phyloP scores from a whole-genome alignment of 2,797 vertebrate species.

The Rhadinocentrus ornatus region DNA sequence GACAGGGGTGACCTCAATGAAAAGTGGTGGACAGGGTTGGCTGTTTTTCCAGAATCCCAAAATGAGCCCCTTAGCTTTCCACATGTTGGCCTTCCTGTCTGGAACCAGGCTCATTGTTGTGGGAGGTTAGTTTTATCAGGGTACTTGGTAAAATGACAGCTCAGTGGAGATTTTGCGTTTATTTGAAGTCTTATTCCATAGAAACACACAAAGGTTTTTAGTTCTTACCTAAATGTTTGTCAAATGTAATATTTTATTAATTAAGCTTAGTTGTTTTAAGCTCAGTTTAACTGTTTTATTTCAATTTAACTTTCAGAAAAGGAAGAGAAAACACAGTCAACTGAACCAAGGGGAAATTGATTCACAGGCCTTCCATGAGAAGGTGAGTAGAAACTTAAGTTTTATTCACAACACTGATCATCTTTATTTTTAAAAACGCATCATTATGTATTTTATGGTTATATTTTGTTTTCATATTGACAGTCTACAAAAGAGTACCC shows the following conservation, averaged over 20 bases:
- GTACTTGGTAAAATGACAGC: not conserved
- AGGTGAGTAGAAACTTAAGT: slow-evolving; percentile 71
- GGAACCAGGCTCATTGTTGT: not conserved
- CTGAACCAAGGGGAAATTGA: slow-evolving; percentile 93
- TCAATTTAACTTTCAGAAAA: slow-evolving; percentile 80
- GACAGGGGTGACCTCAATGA: too few relatives aligned
- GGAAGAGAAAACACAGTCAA: slow-evolving; percentile 83
- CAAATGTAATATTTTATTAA: too few relatives aligned
- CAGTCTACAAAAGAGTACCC: not conserved
- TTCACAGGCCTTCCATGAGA: slow-evolving; percentile 87
- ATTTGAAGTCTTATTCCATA: not conserved
- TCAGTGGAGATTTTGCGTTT: not conserved
- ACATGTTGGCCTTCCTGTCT: not conserved
- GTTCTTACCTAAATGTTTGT: too few relatives aligned
- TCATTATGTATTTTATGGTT: not conserved
- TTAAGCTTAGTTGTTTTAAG: not conserved
- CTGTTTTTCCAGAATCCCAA: not conserved
- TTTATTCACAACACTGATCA: not conserved
- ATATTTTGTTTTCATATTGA: not conserved
- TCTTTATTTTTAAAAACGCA: not conserved
- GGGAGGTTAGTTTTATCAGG: not conserved
- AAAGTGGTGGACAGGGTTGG: too few relatives aligned
- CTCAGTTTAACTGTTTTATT: not conserved
- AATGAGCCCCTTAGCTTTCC: not conserved
- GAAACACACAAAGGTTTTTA: too few relatives aligned